These are phyloP conservation scores for Chalcis sispes DNA, from an alignment of 2,888 invertebrate genomes.

Conservation along the genomic window DNA sequence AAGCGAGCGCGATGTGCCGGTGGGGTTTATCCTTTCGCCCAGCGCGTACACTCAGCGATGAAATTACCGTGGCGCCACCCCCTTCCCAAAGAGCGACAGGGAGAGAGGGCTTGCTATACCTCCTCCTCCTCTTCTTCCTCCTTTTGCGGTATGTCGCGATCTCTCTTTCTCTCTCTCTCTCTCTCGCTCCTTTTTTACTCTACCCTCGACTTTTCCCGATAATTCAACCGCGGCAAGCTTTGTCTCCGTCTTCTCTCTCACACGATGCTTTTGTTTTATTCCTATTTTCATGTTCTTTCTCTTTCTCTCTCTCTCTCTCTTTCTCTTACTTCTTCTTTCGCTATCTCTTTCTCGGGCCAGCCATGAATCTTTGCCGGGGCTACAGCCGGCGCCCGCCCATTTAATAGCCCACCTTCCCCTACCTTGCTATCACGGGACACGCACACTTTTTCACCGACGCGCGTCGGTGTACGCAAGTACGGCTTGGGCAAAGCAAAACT, in stretches of 20 bases:
- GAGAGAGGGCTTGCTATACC: too few relatives aligned
- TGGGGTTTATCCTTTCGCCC: slow-evolving; percentile 68
- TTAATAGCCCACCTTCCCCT: slow-evolving; percentile 75
- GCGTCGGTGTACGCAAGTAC: background rate
- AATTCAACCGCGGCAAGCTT: slow-evolving; percentile 28
- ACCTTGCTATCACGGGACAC: background rate
- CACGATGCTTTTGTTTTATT: background rate
- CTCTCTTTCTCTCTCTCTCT: slow-evolving; percentile 43
- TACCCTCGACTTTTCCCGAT: slow-evolving; percentile 38
- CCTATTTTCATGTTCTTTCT: slow-evolving; percentile 46
- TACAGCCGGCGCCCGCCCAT: slow-evolving; percentile 72
- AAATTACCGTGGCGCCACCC: slow-evolving; percentile 75
- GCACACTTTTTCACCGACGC: background rate
- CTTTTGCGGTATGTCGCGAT: slow-evolving; percentile 55
- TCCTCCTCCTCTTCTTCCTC: slow-evolving; percentile 60
- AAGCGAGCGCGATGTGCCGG: slow-evolving; percentile 65
- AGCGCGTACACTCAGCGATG: slow-evolving; percentile 59
- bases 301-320: slow-evolving; percentile 61
- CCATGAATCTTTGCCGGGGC: slow-evolving; percentile 75
- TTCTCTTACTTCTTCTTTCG: background rate
- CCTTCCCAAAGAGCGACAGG: too few relatives aligned
- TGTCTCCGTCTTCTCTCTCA: background rate
- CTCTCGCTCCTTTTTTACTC: slow-evolving; percentile 9
- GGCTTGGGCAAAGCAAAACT: background rate
- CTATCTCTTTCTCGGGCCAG: slow-evolving; percentile 63